Evolutionary conservation across 2,888 invertebrate genomes (phyloP).

Genomic region (Phengaris alcon): DNA sequence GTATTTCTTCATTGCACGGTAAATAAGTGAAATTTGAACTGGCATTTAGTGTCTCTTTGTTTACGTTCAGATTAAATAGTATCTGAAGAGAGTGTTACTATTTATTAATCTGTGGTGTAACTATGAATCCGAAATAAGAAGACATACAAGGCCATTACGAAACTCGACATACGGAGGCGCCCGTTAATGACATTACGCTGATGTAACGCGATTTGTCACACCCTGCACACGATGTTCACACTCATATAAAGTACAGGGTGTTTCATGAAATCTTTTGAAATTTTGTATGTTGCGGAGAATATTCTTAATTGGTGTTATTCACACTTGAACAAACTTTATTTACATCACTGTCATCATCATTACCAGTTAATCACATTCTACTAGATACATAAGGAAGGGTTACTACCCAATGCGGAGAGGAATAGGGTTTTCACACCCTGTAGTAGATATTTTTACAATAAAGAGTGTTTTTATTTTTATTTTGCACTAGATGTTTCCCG

Average conservation of each 20-base stretch:
- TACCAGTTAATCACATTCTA: too few species aligned
- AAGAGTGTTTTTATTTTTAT: too few species aligned
- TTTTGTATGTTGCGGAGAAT: not conserved
- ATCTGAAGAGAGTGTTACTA: conserved; percentile 24
- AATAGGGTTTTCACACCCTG: too few species aligned
- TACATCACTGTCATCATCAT: too few species aligned
- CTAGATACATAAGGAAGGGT: too few species aligned
- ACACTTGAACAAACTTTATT: too few species aligned
- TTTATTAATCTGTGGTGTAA: conserved; percentile 19
- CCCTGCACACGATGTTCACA: conserved; percentile 15
- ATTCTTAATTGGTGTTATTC: not conserved
- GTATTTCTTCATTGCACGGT: too few species aligned
- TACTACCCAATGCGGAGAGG: too few species aligned
- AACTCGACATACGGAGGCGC: conserved; percentile 42
- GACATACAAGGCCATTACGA: conserved; percentile 28
- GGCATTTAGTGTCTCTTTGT: not conserved
- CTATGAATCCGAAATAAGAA: conserved; percentile 34
- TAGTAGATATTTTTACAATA: too few species aligned
- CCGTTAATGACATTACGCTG: conserved; percentile 65
- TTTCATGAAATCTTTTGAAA: conserved; percentile 4
- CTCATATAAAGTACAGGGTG: not conserved
- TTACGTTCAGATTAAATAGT: not conserved
- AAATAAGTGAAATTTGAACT: too few species aligned
- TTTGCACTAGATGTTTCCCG: too few species aligned
- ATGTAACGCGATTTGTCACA: conserved; percentile 63